Evolutionary conservation across 2,113 vertebrate species (phyloP), one percentile per base, ranked within the genome.

Genomic region (Silurus asotus): DNA sequence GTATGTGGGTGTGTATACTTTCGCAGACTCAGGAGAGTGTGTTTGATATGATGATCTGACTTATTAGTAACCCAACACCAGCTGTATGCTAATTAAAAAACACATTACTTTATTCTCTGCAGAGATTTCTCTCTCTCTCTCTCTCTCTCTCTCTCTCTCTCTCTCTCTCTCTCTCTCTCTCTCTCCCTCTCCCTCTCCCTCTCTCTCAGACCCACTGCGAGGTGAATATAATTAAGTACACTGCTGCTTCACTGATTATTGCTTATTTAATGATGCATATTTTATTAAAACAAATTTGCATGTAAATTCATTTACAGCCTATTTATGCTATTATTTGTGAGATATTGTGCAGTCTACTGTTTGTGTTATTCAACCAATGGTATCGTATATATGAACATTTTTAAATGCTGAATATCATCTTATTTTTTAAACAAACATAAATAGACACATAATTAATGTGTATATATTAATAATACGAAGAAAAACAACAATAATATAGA

Each of bases 11-110:
- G 88, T 78, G 82, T 81, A 84, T 77, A 64, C 84, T 72, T 86
- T 72, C 9, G 6, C 55, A 23, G 69, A 19, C 88, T 80, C 28
- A 13, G 81, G 83, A 81, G 83, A 89, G 75, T 82, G 76, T 62
- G 72, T 65, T 78, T 55, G 69, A 83, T 81, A 67, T 75, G 53
- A 61, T 85, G 20, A 82, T 56, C 37, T 58, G 74, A 82, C 82
- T 83, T 82, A 79, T 89, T 85, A 87, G 78, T 79, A 85, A 89
- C 83, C 69, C 78, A 85, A 84, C 83, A 82, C 82, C 83, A 79
- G 64, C 49, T 87, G 88, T 84, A 84, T 84, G 86, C 53, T 70
- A 89, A 89, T 87, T 86, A 86, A 87, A 89, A 87, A 89, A 48
- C 82, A 64, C 65, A 86, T 88, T 88, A 89, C 62, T 78, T 69